phyloP scores from a whole-genome alignment of 1,140 invertebrate genomes.

The Schlechtendalia chinensis region DNA sequence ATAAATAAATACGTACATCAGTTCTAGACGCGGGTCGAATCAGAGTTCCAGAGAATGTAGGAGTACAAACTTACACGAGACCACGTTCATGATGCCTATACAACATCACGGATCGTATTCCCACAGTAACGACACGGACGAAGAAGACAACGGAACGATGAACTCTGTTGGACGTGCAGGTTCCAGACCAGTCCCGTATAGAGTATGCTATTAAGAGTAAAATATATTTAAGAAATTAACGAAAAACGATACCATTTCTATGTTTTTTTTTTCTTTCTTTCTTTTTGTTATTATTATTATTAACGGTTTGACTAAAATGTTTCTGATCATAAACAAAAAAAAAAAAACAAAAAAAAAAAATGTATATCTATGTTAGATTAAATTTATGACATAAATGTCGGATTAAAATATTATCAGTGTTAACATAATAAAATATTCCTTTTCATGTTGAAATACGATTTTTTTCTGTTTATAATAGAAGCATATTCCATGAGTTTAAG shows the following conservation, averaged over 20 bases:
- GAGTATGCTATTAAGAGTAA: slow-evolving; percentile 31
- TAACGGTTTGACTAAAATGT: not conserved
- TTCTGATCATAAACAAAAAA: not conserved
- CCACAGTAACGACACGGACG: not conserved
- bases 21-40: slow-evolving; percentile 26
- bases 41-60: slow-evolving; percentile 37
- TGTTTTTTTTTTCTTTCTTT: not conserved
- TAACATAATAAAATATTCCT: slow-evolving; percentile 22
- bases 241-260: not conserved
- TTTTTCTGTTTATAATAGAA: too few species aligned
- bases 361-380: slow-evolving; percentile 32
- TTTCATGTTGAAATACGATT: slow-evolving; percentile 30
- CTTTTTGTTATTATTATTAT: not conserved
- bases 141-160: slow-evolving; percentile 22
- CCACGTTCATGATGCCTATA: slow-evolving; percentile 40
- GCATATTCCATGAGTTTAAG: too few species aligned
- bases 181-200: slow-evolving; percentile 14
- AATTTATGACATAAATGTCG: slow-evolving; percentile 9
- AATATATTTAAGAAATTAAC: not conserved
- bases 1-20: not conserved
- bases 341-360: not conserved
- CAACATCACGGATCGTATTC: slow-evolving; percentile 10
- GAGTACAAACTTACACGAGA: slow-evolving; percentile 35
- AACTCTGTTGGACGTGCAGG: not conserved
- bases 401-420: slow-evolving; percentile 25